Base-by-base conservation (phyloP, 2,113 vertebrate species). In the Entomyzon cyanotis region DNA sequence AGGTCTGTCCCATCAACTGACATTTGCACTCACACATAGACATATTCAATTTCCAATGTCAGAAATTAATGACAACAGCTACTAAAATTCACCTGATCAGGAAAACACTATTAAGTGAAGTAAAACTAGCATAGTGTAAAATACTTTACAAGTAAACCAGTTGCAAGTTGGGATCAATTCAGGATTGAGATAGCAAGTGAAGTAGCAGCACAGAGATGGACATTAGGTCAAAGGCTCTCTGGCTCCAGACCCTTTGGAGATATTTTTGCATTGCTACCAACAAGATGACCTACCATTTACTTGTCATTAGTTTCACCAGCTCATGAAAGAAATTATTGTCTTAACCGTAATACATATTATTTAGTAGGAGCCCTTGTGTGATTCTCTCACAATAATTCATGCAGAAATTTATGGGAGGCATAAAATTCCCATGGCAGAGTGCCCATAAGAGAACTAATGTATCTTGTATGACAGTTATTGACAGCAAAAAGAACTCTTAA, bases 391-490 rank as follows among this genome's bases (percentile, higher is more conserved):
- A 73, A 93, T 94, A 89, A 75, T 85, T 74, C 82, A 95, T 84
- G 44, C 39, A 37, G 93, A 58, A 94, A 76, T 87, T 93, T 89
- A 93, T 35, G n/a, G 22, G 17, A 94, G 33, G 59, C 35, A 95
- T 52, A 90, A 95, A 91, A 83, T 47, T 79, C 30, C 73, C 35
- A 74, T 24, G 35, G 79, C 79, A 85, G 84, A 89, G 20, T 92
- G 81, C 64, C 84, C 64, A 64, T 89, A 95, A 93, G 70, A 85
- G 67, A 94, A 87, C 22, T 80, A 91, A 95, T 95, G 69, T 50
- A 77, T 95, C 62, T 96, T 95, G 41, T 71, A 77, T 88, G 71
- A 94, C 76, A 94, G 82, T 89, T 97, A 94, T 35, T 97, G 95
- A 95, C 76, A 94, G 76, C 81, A 79, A 53, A 71, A 78, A 89